Conservation (phyloP, 2,888 invertebrate genomes). For the Anodontia alba region DNA sequence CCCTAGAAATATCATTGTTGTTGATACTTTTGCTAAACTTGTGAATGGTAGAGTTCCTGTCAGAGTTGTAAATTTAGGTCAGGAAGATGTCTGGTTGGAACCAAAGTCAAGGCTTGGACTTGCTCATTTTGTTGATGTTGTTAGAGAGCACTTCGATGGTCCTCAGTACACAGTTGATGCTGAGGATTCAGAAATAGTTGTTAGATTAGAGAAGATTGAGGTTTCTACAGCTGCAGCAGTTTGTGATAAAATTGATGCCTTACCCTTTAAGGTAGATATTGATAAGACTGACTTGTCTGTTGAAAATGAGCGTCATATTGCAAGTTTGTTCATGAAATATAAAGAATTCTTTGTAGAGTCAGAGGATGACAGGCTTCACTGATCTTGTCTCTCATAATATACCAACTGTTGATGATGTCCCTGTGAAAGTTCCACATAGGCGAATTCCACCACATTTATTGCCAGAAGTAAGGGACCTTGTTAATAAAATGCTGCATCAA, state of each 20-base stretch:
- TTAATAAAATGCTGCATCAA: conserved; percentile 9
- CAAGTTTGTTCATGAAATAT: conserved; percentile 13
- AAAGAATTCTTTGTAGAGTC: conserved; percentile 12
- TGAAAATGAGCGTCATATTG: not conserved
- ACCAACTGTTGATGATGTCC: not conserved
- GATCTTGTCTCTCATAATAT: conserved; percentile 3
- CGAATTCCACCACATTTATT: conserved; percentile 18
- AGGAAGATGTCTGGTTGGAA: conserved; percentile 24
- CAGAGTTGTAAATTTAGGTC: conserved; percentile 5
- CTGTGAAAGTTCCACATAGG: conserved; percentile 1
- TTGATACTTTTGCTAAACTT: conserved; percentile 21
- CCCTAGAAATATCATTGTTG: conserved; percentile 4
- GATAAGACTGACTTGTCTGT: not conserved
- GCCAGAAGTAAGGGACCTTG: conserved; percentile 1
- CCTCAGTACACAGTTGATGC: not conserved
- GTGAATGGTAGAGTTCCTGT: conserved; percentile 1
- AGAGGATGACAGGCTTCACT: conserved; percentile 26
- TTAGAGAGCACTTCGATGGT: not conserved
- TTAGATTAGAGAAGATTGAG: conserved; percentile 12
- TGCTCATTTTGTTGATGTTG: conserved; percentile 8
- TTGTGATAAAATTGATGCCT: not conserved
- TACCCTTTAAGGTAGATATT: conserved; percentile 23
- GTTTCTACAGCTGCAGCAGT: not conserved
- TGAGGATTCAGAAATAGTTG: conserved; percentile 17
- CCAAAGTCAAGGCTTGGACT: conserved; percentile 11